Base-by-base conservation (phyloP, 2,888 invertebrate species). In the Mechanitis mazaeus region DNA sequence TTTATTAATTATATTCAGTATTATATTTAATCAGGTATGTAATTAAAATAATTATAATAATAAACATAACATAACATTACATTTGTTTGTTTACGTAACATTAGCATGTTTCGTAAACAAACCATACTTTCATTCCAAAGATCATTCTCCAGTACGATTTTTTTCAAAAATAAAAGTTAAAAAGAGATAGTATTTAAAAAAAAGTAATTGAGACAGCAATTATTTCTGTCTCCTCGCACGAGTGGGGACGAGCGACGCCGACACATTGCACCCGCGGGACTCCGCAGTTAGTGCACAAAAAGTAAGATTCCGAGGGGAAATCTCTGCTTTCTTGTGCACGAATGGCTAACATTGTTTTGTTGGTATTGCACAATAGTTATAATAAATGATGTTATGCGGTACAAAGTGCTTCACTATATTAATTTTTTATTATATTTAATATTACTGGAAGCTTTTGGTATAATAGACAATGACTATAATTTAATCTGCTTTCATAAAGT, bases 171-270 rank as follows among this genome's bases (percentile, higher is more conserved):
- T 2, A 42, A 42, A 42, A 42, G 42, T 50, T 2, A 31, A 50
- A 50, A 50, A 31, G 31, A 7, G 31, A 50, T 42, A 31, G 55
- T 35, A 47, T 45, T 54, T 9, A 9, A 9, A 79, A 79, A 77
- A 81, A 81, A 84, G 81, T 78, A 76, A 74, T 75, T 78, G 80
- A 81, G 81, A 83, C 84, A 85, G 85, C 87, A 89, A 88, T 90
- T 89, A 88, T 87, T 85, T 88, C 88, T 87, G 87, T 85, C 85
- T 87, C 79, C 78, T 84, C 85, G 89, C 90, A 90, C 88, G 90
- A 79, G 71, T 73, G 75, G 68, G 65, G 73, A 71, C 71, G 69
- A 72, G 61, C 61, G 71, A 71, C 68, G 59, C 78, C 83, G 84
- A 88, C 80, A 83, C 84, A 90, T 87, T 83, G 87, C 84, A 85